Evolutionary conservation across 2,113 vertebrate genomes (phyloP), one percentile per base, ranked within the genome.

Genomic region (Acanthochromis polyacanthus): DNA sequence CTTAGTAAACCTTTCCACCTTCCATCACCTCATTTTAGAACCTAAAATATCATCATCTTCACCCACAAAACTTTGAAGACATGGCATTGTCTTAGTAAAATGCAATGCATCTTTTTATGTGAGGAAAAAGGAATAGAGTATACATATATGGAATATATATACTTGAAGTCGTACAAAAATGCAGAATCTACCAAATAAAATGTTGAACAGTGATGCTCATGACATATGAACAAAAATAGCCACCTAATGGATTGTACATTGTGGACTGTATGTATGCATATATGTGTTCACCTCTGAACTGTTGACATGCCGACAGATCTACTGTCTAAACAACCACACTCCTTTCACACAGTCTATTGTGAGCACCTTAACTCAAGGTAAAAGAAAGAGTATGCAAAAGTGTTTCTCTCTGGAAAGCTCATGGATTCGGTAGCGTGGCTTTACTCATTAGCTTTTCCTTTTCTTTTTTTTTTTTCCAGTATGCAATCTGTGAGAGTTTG

Each of bases 131-230:
- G 28, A 72, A 73, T 72, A 59, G 48, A 84, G 48, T 75, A 78
- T 58, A 74, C 53, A 78, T 75, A 75, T 60, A 82, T 78, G 61
- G 20, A 78, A 82, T 72, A 78, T 64, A 73, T 69, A 75, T 70
- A 89, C 71, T 82, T 88, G 75, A 89, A 86, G 58, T 69, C 45
- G 59, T 85, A 82, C 81, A 89, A 55, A 69, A 84, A 88, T 73
- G 85, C 63, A 83, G 82, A 87, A 72, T 84, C 80, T 91, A 93
- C 91, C 90, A 91, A 92, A 93, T 85, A 86, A 88, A 78, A 82
- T 56, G 59, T 73, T 80, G 64, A 85, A 80, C 58, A 68, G 82
- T 79, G 88, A 83, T 15, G 22, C 57, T 86, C 28, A 45, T 69
- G 72, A 78, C 57, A 20, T 73, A 60, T 79, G 75, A 84, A 89